phyloP scores from a whole-genome alignment of 1,140 invertebrate species.

The Atta cephalotes region DNA sequence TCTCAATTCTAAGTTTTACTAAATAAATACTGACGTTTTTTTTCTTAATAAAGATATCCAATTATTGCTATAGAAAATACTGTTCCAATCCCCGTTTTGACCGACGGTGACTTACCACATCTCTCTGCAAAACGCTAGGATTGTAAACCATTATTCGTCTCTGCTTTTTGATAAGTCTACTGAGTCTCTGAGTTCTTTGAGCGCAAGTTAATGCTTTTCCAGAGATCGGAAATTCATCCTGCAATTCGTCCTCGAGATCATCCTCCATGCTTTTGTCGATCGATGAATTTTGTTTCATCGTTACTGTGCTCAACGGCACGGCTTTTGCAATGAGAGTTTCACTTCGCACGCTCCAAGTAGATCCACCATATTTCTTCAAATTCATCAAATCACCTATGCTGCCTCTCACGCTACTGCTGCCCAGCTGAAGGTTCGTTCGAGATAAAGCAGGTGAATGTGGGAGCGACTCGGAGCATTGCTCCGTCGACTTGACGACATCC shows the following conservation, averaged over 20 bases:
- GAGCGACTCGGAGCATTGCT: conserved; percentile 85
- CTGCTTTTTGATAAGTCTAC: conserved; percentile 88
- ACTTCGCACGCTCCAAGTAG: conserved; percentile 89
- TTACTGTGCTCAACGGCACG: conserved; percentile 91
- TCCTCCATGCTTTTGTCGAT: conserved; percentile 75
- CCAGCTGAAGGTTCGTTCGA: conserved; percentile 84
- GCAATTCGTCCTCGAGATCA: conserved; percentile 82
- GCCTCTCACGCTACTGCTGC: conserved; percentile 86
- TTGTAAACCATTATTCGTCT: conserved; percentile 72
- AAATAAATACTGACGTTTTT: background rate
- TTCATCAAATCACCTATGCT: conserved; percentile 94
- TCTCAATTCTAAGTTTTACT: no score
- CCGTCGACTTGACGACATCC: conserved; percentile 86
- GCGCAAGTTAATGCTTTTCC: conserved; percentile 87
- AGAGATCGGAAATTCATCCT: conserved; percentile 70
- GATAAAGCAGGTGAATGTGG: conserved; percentile 87
- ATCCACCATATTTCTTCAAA: conserved; percentile 90
- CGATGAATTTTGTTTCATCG: conserved; percentile 84
- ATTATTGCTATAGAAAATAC: background rate
- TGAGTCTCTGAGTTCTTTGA: conserved; percentile 89
- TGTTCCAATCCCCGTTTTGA: background rate
- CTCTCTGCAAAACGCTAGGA: conserved; percentile 41
- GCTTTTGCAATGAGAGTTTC: conserved; percentile 90
- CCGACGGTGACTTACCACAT: conserved; percentile 60
- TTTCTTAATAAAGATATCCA: background rate